A percentile compares a stretch with the other conserved stretches of the same genome.
phyloP scores from a whole-genome alignment of 2,797 vertebrate species.

The Erithacus rubecula region DNA sequence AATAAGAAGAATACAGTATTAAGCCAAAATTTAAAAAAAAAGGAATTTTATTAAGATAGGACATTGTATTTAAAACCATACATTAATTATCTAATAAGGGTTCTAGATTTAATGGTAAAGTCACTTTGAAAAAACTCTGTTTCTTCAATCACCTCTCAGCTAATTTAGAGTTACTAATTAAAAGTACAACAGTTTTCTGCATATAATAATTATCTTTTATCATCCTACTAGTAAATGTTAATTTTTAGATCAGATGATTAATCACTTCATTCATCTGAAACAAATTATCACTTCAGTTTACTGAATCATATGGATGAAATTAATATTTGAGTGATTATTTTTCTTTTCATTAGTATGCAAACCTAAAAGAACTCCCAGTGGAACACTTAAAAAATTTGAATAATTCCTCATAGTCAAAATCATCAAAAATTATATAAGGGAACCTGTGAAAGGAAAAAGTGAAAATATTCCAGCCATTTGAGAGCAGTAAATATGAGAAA shows the following conservation, averaged over 20 bases:
- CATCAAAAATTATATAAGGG: not conserved
- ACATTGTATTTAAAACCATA: not conserved
- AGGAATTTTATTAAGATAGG: not conserved
- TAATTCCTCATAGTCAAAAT: not conserved
- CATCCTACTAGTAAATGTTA: conserved; percentile 3
- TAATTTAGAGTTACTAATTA: conserved; percentile 55
- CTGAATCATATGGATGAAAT: not conserved
- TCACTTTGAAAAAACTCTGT: not conserved
- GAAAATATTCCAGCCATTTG: not conserved
- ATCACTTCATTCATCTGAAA: conserved; percentile 53
- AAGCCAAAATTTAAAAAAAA: not conserved
- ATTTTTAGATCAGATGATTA: conserved; percentile 33
- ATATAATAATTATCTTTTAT: conserved; percentile 26
- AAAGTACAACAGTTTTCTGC: conserved; percentile 26
- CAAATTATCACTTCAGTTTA: conserved; percentile 24
- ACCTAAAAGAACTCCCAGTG: not conserved
- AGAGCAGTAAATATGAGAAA: not conserved
- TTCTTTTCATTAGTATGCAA: not conserved
- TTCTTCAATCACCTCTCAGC: conserved; percentile 5
- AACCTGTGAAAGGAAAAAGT: not conserved
- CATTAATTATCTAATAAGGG: not conserved
- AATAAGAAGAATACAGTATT: not conserved
- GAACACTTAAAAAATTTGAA: not conserved
- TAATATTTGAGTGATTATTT: not conserved
- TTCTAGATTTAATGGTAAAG: not conserved